Conservation (phyloP, 2,888 invertebrate genomes). For the Athalia circularis region DNA sequence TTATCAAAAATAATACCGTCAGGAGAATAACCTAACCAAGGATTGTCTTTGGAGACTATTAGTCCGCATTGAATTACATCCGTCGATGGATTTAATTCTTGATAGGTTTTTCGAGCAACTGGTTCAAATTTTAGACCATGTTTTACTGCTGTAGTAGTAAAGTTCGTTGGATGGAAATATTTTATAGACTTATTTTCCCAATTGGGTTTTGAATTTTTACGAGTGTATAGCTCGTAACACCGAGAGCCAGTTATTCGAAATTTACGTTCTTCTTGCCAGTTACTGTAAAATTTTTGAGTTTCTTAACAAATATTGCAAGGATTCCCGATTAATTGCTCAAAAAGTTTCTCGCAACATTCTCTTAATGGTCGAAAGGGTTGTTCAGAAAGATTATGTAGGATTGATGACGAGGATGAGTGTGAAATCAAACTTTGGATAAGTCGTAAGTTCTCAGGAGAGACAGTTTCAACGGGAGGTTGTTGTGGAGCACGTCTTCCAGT, state of each 20-base stretch:
- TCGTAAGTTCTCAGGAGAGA: too few species aligned
- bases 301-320: slow-evolving; percentile 20
- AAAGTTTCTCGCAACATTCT: neutral
- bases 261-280: slow-evolving; percentile 39
- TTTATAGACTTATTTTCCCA: slow-evolving; percentile 44
- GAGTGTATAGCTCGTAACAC: slow-evolving; percentile 20
- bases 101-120: slow-evolving; percentile 36
- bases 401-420: too few species aligned
- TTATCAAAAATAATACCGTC: slow-evolving; percentile 43
- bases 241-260: slow-evolving; percentile 37
- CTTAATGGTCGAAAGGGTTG: too few species aligned
- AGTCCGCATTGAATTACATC: slow-evolving; percentile 45
- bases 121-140: slow-evolving; percentile 41
- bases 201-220: slow-evolving; percentile 39
- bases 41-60: slow-evolving; percentile 38
- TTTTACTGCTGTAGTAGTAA: slow-evolving; percentile 21
- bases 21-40: slow-evolving; percentile 43
- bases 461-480: too few species aligned
- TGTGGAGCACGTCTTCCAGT: too few species aligned
- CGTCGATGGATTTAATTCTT: neutral
- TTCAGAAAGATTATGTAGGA: too few species aligned
- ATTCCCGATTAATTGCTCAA: slow-evolving; percentile 6
- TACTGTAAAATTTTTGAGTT: slow-evolving; percentile 22
- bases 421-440: too few species aligned
- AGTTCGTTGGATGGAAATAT: slow-evolving; percentile 40